Evolutionary conservation across 2,888 invertebrate species (phyloP).

Genomic region (Junonia oenone): DNA sequence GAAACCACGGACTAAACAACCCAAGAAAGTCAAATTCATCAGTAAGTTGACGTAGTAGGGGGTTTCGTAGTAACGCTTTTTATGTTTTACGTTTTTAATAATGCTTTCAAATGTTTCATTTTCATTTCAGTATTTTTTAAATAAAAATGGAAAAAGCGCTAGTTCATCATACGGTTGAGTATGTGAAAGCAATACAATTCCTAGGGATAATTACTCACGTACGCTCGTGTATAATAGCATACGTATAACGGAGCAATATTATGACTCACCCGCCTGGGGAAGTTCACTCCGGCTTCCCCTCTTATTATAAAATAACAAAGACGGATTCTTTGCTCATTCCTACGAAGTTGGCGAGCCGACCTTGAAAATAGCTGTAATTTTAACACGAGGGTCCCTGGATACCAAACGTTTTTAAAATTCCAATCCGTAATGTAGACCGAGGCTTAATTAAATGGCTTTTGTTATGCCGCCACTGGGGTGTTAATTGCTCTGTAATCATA

Average conservation of each 20-base stretch:
- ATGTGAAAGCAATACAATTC: conserved; percentile 20
- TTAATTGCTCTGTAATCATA: conserved; percentile 32
- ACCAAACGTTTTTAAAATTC: conserved; percentile 26
- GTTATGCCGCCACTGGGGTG: conserved; percentile 20
- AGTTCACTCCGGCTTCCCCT: conserved; percentile 26
- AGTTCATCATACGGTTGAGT: conserved; percentile 14
- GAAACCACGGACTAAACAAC: conserved; percentile 90
- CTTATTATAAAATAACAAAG: conserved; percentile 27
- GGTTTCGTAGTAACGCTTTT: conserved; percentile 1
- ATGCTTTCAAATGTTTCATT: conserved; percentile 16
- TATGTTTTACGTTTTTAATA: conserved; percentile 9
- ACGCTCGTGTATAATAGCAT: conserved; percentile 11
- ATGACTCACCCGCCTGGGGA: conserved; percentile 32
- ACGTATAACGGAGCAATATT: conserved; percentile 19
- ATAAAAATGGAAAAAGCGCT: conserved; percentile 6
- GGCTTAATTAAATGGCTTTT: conserved; percentile 27
- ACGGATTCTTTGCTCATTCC: conserved; percentile 19
- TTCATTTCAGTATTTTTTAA: conserved; percentile 13
- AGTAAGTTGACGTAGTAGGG: conserved; percentile 83
- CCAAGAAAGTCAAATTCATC: conserved; percentile 94
- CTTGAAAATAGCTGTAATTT: conserved; percentile 32
- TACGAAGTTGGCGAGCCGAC: conserved; percentile 25
- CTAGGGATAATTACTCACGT: conserved; percentile 21
- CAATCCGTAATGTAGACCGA: conserved; percentile 16
- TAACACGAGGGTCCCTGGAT: conserved; percentile 15